Base-by-base conservation (phyloP, 2,888 invertebrate species). In the Eristalis tenax region DNA sequence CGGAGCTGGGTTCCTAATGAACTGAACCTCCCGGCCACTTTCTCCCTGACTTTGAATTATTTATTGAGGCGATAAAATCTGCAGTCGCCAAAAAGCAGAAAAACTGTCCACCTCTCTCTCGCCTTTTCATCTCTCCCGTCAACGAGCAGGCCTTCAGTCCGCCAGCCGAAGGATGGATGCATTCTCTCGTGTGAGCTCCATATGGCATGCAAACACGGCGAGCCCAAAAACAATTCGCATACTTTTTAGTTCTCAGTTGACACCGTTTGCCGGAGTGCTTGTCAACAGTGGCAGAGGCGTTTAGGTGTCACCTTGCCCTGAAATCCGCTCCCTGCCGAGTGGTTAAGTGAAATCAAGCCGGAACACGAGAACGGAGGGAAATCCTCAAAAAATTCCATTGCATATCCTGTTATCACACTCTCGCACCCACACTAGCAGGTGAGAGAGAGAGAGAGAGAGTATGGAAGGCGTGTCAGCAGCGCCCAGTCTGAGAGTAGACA, bases 11-110 rank as follows among this genome's bases (percentile, higher is more conserved):
- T 75, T 86, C 82, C 83, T 86, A 83, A 86, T 86, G 85, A 86
- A 86, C 85, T 74, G 74, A 86, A 86, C 85, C 85, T 75, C 75
- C 74, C 79, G 86, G 86, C 86, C 83, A 83, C 83, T 83, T 83
- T 81, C 74, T 43, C 80, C 69, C 76, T 83, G 87, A 87, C 83
- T 87, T 87, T 87, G 83, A 87, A 87, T 87, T 80, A 87, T 87
- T 87, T 87, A 87, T 83, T 70, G 83, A 68, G 74, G 71, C 79
- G 74, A 79, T 78, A 75, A 83, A 87, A 87, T 79, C 87, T 83
- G 66, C 78, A 71, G 74, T 40, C 66, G 32, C 77, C 74, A 43
- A 69, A 77, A 35, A 61, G 22, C 43, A 75, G 22, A 28, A 61
- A 38, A 22, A 65, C 18, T 10, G 75, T 77, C 81, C 76, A 18